These are phyloP conservation scores for Hyla sarda DNA, from an alignment of 2,113 vertebrate genomes.

Conservation along the genomic window DNA sequence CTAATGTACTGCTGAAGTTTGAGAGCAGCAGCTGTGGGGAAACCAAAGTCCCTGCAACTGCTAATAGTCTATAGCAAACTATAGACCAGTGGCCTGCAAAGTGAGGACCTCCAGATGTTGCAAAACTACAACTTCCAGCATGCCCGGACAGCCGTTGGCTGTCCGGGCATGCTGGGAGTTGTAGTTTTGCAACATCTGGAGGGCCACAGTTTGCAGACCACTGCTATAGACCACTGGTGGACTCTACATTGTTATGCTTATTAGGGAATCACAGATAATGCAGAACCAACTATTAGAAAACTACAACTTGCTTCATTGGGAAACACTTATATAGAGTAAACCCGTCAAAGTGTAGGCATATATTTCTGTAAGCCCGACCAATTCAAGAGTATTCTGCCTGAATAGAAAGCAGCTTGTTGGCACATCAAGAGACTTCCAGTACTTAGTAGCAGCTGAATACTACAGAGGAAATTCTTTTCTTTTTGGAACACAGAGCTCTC, in stretches of 20 bases:
- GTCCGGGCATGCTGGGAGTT: too few relatives aligned
- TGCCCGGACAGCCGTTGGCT: too few relatives aligned
- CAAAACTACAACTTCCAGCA: too few relatives aligned
- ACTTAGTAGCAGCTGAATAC: too few relatives aligned
- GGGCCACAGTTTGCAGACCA: too few relatives aligned
- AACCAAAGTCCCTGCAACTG: neutral
- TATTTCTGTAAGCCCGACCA: neutral
- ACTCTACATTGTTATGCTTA: neutral
- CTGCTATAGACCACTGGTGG: neutral
- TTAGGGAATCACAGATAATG: neutral
- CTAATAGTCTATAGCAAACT: neutral
- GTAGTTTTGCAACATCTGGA: too few relatives aligned
- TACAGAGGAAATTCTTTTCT: too few relatives aligned
- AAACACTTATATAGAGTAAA: neutral
- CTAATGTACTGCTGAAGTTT: neutral
- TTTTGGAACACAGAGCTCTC: too few relatives aligned
- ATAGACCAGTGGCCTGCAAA: neutral
- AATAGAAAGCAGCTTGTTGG: neutral
- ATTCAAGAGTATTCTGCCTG: neutral
- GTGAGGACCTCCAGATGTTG: too few relatives aligned
- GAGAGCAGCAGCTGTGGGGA: neutral
- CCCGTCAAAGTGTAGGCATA: neutral
- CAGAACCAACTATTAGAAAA: neutral
- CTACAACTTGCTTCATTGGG: neutral
- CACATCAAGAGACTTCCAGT: too few relatives aligned